Evolutionary conservation across 2,113 vertebrate species (phyloP).

Genomic region (Rhinoderma darwinii): DNA sequence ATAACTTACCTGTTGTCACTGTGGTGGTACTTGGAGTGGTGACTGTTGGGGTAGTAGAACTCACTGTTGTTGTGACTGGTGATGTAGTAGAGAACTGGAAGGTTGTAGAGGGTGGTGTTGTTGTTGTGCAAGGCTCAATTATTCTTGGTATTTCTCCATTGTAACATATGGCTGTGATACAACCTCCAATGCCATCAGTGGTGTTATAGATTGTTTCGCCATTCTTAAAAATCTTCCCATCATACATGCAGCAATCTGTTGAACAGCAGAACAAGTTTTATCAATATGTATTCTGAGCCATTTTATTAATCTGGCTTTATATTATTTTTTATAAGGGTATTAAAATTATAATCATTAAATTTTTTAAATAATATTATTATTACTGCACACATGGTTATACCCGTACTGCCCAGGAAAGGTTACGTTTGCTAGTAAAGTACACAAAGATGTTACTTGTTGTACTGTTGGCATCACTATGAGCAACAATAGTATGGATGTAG

Average conservation of each 20-base stretch:
- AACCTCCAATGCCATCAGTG: slow-evolving; percentile 76
- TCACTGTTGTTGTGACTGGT: slow-evolving; percentile 31
- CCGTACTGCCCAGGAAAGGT: not conserved
- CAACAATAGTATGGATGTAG: too few species aligned
- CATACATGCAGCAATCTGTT: slow-evolving; percentile 76
- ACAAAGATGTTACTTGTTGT: too few species aligned
- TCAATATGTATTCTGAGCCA: not conserved
- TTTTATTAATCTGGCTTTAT: not conserved
- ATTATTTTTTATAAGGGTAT: too few species aligned
- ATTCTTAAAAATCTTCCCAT: slow-evolving; percentile 66
- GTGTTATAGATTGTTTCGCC: slow-evolving; percentile 76
- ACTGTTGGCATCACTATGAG: too few species aligned
- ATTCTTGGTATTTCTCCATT: slow-evolving; percentile 72
- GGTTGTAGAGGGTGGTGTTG: slow-evolving; percentile 13
- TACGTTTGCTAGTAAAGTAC: too few species aligned
- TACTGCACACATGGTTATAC: too few species aligned
- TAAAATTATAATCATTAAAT: too few species aligned
- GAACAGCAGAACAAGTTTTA: not conserved
- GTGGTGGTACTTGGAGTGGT: slow-evolving; percentile 18
- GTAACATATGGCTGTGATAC: slow-evolving; percentile 70
- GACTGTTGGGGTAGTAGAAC: slow-evolving; percentile 1
- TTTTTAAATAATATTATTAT: too few species aligned
- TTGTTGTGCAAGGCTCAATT: slow-evolving; percentile 6
- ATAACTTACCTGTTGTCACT: slow-evolving; percentile 42
- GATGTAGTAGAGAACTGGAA: slow-evolving; percentile 38